Percentiles rank a stretch among this genome's conserved stretches.
These are phyloP conservation scores for Tetramorium alpestre DNA, from an alignment of 1,140 invertebrate species.

Conservation along the genomic window DNA sequence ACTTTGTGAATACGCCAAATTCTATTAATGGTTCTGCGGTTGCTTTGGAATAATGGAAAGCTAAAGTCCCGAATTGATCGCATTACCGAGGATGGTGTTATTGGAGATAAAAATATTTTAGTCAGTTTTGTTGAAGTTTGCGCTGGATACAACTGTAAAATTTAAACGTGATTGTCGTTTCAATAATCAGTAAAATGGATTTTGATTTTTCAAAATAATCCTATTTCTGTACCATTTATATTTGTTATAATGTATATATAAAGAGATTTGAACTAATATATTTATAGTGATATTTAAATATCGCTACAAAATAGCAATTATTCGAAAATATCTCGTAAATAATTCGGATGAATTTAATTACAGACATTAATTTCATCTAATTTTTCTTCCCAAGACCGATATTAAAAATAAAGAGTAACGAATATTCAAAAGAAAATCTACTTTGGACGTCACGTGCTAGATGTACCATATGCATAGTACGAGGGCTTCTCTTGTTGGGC, in stretches of 20 bases:
- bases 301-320: background rate
- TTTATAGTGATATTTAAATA: background rate
- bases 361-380: background rate
- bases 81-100: background rate
- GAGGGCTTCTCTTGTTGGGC: constrained; percentile 64
- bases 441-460: background rate
- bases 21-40: background rate
- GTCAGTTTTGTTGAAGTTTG: background rate
- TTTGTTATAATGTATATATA: background rate
- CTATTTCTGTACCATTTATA: background rate
- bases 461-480: constrained; percentile 8
- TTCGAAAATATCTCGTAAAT: background rate
- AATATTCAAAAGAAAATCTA: constrained; percentile 11
- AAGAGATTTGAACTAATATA: background rate
- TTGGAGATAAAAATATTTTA: background rate
- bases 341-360: background rate
- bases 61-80: background rate
- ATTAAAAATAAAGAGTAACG: constrained; percentile 1
- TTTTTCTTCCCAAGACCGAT: background rate
- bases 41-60: background rate
- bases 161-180: background rate
- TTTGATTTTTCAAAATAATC: background rate
- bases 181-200: background rate
- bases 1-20: background rate
- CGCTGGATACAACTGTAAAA: background rate